phyloP scores from a whole-genome alignment of 2,797 vertebrate genomes.

The Monodelphis domestica region DNA sequence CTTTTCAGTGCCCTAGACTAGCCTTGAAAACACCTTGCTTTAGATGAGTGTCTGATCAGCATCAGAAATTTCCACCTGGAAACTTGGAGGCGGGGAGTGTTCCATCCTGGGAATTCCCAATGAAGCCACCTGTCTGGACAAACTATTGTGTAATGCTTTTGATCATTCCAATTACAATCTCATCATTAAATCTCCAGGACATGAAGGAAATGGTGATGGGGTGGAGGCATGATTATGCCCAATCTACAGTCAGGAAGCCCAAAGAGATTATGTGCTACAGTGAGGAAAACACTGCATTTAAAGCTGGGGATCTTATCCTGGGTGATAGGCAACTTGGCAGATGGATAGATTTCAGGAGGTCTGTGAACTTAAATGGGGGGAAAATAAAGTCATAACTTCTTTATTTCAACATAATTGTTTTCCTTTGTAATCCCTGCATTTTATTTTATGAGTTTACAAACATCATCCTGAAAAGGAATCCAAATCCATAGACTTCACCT shows the following conservation, averaged over 20 bases:
- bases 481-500: neutral
- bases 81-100: neutral
- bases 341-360: neutral
- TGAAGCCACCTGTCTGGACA: neutral
- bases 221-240: neutral
- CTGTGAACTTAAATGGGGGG: neutral
- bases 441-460: neutral
- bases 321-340: neutral
- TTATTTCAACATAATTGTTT: neutral
- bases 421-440: neutral
- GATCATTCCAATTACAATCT: neutral
- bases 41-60: neutral
- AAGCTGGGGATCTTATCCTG: neutral
- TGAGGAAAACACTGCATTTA: neutral
- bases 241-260: neutral
- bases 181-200: neutral
- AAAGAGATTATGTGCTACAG: neutral
- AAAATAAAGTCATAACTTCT: neutral
- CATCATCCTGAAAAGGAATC: neutral
- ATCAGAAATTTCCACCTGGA: neutral
- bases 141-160: neutral
- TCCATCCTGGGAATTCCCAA: neutral
- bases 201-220: neutral
- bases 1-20: neutral
- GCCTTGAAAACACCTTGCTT: neutral